Conservation (phyloP, 2,888 invertebrate species). For the Ischnus inquisitorius region DNA sequence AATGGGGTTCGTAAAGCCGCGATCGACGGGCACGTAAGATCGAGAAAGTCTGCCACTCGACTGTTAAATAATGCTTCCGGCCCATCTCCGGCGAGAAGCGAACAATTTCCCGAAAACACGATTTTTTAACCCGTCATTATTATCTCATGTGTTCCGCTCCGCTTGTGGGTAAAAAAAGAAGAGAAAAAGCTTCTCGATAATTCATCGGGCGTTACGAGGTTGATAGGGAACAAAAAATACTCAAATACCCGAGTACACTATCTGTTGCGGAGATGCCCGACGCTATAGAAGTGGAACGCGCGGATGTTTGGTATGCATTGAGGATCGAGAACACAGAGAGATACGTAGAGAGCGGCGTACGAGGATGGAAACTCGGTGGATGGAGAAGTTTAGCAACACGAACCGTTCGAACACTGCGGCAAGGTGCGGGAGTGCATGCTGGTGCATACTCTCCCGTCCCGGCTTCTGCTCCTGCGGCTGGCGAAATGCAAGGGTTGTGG, state of each 20-base stretch:
- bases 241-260: constrained; percentile 1
- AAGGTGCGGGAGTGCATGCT: constrained; percentile 29
- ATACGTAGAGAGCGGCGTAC: background rate
- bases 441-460: constrained; percentile 17
- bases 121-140: background rate
- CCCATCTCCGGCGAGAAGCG: background rate
- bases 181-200: too few species aligned
- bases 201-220: background rate
- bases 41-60: background rate
- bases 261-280: background rate
- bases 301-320: constrained; percentile 25
- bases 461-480: background rate
- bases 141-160: background rate
- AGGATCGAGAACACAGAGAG: constrained; percentile 21
- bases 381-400: constrained; percentile 23
- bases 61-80: background rate
- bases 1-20: background rate
- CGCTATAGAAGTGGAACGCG: background rate
- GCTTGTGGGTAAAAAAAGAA: background rate
- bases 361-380: background rate
- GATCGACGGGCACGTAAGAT: constrained; percentile 7
- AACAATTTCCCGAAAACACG: background rate
- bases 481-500: constrained; percentile 14
- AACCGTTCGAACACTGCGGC: constrained; percentile 43
- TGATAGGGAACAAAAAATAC: background rate